A percentile compares a stretch with the other conserved stretches of the same genome.
Evolutionary conservation across 2,888 invertebrate species (phyloP).

Genomic region (Clunio marinus): DNA sequence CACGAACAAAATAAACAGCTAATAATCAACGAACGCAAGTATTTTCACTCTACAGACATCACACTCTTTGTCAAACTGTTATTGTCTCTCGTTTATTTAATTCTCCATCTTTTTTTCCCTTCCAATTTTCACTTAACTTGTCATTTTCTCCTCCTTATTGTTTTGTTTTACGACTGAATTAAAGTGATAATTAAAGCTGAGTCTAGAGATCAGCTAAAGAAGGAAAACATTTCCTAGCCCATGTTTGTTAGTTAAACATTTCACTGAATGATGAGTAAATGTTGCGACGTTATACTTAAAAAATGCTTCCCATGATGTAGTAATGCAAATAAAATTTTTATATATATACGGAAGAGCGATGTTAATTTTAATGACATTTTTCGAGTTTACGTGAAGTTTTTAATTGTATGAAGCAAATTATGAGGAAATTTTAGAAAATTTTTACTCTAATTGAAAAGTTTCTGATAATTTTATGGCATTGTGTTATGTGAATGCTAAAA

Average conservation of each 20-base stretch:
- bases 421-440: neutral
- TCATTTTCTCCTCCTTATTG: neutral
- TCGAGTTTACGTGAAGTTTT: too few relatives aligned
- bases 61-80: neutral
- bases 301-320: neutral
- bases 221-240: too few relatives aligned
- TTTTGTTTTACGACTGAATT: neutral
- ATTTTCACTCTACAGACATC: neutral
- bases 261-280: neutral
- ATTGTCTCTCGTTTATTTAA: neutral
- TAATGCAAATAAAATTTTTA: conserved; percentile 1
- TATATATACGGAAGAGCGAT: neutral
- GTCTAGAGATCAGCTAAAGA: neutral
- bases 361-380: neutral
- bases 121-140: conserved; percentile 7
- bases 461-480: neutral
- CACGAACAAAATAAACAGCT: too few relatives aligned
- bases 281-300: neutral
- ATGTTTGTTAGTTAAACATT: neutral
- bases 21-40: neutral
- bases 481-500: neutral
- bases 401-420: too few relatives aligned
- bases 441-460: neutral
- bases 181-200: neutral
- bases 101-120: neutral